phyloP scores from a whole-genome alignment of 2,888 invertebrate genomes.

The Drosophila rubida region DNA sequence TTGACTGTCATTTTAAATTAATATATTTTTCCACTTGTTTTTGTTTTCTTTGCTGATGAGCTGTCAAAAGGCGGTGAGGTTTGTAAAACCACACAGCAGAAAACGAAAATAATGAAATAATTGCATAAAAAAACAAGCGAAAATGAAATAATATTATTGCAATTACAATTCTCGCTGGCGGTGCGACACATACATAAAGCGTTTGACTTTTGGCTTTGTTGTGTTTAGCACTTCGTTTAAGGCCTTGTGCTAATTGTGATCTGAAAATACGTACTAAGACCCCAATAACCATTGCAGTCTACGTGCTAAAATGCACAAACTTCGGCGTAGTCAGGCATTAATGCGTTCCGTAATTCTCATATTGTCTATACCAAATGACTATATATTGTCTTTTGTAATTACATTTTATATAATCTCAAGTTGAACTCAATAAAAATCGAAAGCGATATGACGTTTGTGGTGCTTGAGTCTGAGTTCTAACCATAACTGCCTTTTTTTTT shows the following conservation, averaged over 20 bases:
- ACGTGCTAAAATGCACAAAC: constrained; percentile 64
- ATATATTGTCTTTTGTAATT: constrained; percentile 3
- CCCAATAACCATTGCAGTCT: constrained; percentile 30
- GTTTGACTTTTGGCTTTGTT: constrained; percentile 21
- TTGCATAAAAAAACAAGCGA: constrained; percentile 4
- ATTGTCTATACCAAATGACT: constrained; percentile 8
- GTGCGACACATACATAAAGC: constrained; percentile 3
- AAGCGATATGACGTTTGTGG: constrained; percentile 39
- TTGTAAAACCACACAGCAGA: constrained; percentile 25
- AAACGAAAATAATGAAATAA: constrained; percentile 17
- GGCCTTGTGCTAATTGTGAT: constrained; percentile 29
- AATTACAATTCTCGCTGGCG: constrained; percentile 4
- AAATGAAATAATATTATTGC: constrained; percentile 25
- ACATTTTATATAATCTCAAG: constrained; percentile 12
- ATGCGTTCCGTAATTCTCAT: constrained; percentile 19
- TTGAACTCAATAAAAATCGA: constrained; percentile 50
- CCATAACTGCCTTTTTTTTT: constrained; percentile 1
- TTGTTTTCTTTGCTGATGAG: constrained; percentile 5
- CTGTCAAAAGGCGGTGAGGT: constrained; percentile 17
- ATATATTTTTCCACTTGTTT: not conserved
- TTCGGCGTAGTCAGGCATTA: constrained; percentile 12
- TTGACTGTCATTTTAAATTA: constrained; percentile 9
- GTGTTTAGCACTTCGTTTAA: constrained; percentile 15
- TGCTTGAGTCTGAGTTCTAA: constrained; percentile 34
- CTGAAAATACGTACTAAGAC: constrained; percentile 11